Base-by-base conservation (phyloP, 2,113 vertebrate species). In the Sciurus niger region DNA sequence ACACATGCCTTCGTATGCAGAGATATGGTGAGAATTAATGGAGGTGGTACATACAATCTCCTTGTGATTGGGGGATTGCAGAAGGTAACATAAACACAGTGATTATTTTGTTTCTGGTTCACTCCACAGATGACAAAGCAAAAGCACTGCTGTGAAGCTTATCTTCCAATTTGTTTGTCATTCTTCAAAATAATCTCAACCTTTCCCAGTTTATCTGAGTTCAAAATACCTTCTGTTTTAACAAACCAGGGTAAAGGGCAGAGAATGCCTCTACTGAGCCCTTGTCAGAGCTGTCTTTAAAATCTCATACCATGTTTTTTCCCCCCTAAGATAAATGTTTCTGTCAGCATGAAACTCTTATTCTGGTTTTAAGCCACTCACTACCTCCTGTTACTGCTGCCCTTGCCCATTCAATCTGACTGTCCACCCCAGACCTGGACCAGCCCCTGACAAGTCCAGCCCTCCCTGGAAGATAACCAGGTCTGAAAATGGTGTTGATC, bases 171-270 rank as follows among this genome's bases (percentile, higher is more conserved):
- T 85, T 92, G 90, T 93, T 92, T 89, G 76, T n/a, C 84, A 95
- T 72, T 95, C 25, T 63, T 98, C 46, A 77, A 97, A 97, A 78
- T 80, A 96, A 91, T 84, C 82, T 91, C 79, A 72, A 40, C 22
- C 2, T 84, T 96, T 96, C 65, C 77, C 10, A 84, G 65, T 68
- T 97, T 98, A 58, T 95, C 96, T 96, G 60, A 88, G 87, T 9
- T 96, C 95, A 95, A 97, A 97, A 98, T 73, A 76, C 13, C 32
- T 94, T 79, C 4, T 37, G 14, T 94, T 77, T 73, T 93, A 98
- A 96, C 48, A 17, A 73, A 89, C 40, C 32, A 79, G 10, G 5
- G 40, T 5, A 30, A 97, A 97, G 92, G 78, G 77, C 72, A 90
- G 8, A 32, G 73, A 30, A 70, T 40, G 1, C 76, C 93, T 84